Evolutionary conservation across 2,888 invertebrate genomes (phyloP), one percentile per base, ranked within the genome.

Genomic region (Cosmopolites sordidus): DNA sequence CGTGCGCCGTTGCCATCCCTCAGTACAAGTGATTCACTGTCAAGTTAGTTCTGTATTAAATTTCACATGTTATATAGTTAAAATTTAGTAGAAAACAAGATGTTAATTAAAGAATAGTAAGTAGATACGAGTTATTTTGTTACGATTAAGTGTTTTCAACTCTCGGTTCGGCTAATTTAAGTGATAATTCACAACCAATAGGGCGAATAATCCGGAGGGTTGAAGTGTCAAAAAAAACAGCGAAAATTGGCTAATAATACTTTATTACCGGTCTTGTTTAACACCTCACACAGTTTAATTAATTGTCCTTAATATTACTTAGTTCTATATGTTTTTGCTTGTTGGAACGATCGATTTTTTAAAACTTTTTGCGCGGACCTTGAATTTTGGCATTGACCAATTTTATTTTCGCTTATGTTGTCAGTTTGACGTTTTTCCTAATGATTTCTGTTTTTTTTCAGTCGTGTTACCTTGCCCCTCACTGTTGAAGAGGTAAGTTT

Each of bases 401-500:
- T 54, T 59, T 60, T 45, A 42, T 54, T 51, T 55, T 56, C 47
- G 50, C 41, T 51, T 43, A 33, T 9, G 11, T 48, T 51, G 49
- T 55, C 41, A 16, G 14, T 40, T 45, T 54, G 44, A 52, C 51
- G 48, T 58, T 48, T 43, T 58, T 60, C 51, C 40, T 60, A 61
- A 61, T 62, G 40, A 43, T 60, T 61, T 59, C 67, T 64, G 66
- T 71, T 76, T 74, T 67, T 64, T 67, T 83, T 84, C 84, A 95
- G 95, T 81, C 94, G 96, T 73, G 91, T 97, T 71, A 89, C 92
- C 75, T 84, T 97, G 76, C 95, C 95, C 72, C 83, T 96, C 76
- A 92, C 93, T 69, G 95, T 96, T 66, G 94, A 96, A 79, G 95
- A 96, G 89, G 94, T 94, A 81, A 82, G 87, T 78, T 48, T 63